Conservation (phyloP, 2,888 invertebrate genomes). For the Spilarctia lutea region DNA sequence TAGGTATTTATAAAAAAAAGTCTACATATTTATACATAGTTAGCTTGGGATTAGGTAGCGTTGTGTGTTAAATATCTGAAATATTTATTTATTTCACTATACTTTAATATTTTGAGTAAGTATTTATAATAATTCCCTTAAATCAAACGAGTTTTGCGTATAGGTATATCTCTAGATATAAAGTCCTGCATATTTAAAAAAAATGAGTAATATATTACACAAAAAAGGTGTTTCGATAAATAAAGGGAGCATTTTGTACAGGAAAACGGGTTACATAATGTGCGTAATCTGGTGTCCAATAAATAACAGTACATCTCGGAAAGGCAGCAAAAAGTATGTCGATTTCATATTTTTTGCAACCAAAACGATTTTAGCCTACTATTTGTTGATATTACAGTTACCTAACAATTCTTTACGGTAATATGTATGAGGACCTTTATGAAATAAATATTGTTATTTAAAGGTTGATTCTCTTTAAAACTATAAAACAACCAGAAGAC, state of each 20-base stretch:
- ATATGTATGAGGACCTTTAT: not conserved
- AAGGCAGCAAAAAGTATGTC: conserved; percentile 46
- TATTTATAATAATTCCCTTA: conserved; percentile 1
- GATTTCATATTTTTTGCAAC: conserved; percentile 46
- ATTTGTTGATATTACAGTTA: conserved; percentile 40
- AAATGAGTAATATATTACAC: conserved; percentile 24
- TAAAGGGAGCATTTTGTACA: conserved; percentile 44
- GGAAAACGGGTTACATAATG: conserved; percentile 43
- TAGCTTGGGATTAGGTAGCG: too few relatives aligned
- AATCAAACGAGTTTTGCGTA: conserved; percentile 1
- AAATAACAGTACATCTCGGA: conserved; percentile 48
- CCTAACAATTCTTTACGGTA: conserved; percentile 24
- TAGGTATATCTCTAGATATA: not conserved
- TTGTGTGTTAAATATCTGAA: too few relatives aligned
- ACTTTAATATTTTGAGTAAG: not conserved
- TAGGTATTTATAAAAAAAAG: too few relatives aligned
- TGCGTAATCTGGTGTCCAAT: conserved; percentile 51
- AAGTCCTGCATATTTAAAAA: conserved; percentile 17
- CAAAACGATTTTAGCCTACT: conserved; percentile 31
- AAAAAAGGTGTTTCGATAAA: conserved; percentile 36
- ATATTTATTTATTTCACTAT: not conserved
- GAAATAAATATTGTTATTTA: not conserved
- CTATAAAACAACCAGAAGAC: not conserved
- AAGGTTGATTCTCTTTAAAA: not conserved
- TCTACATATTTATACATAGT: too few relatives aligned